These are phyloP conservation scores for Dendrocincla fuliginosa DNA, from an alignment of 2,797 vertebrate species.

Conservation along the genomic window DNA sequence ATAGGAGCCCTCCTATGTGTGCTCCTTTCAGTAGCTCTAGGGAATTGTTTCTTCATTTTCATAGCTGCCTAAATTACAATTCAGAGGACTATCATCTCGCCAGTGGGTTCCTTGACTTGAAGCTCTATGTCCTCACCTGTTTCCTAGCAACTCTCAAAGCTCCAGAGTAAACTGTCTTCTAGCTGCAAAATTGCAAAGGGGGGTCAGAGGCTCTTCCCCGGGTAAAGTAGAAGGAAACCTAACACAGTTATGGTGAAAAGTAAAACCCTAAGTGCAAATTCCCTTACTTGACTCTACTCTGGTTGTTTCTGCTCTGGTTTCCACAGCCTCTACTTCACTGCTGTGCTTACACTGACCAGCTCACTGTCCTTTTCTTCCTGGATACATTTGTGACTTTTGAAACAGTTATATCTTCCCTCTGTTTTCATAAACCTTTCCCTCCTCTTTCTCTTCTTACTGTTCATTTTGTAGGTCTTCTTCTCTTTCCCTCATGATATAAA, in stretches of 20 bases:
- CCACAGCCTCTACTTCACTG: not conserved
- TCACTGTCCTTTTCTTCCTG: not conserved
- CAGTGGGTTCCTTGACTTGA: not conserved
- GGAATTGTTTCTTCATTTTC: not conserved
- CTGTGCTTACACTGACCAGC: not conserved
- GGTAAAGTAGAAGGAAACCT: not conserved
- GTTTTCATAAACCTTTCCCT: not conserved
- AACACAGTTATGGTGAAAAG: not conserved
- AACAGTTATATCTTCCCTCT: not conserved
- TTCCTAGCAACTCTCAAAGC: not conserved
- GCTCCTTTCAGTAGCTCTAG: not conserved
- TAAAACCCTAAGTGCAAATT: not conserved
- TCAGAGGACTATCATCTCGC: not conserved
- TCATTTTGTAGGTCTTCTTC: not conserved
- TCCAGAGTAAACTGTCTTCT: not conserved
- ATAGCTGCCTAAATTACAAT: not conserved
- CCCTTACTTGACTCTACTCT: not conserved
- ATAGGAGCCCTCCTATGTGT: not conserved
- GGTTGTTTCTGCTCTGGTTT: not conserved
- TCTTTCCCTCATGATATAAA: not conserved
- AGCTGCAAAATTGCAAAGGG: not conserved
- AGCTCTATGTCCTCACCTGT: not conserved
- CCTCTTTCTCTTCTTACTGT: not conserved
- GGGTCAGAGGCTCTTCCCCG: not conserved
- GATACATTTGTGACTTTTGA: not conserved